These are phyloP conservation scores for Mormyrus iriodes DNA, from an alignment of 2,113 vertebrate genomes.

Conservation along the genomic window DNA sequence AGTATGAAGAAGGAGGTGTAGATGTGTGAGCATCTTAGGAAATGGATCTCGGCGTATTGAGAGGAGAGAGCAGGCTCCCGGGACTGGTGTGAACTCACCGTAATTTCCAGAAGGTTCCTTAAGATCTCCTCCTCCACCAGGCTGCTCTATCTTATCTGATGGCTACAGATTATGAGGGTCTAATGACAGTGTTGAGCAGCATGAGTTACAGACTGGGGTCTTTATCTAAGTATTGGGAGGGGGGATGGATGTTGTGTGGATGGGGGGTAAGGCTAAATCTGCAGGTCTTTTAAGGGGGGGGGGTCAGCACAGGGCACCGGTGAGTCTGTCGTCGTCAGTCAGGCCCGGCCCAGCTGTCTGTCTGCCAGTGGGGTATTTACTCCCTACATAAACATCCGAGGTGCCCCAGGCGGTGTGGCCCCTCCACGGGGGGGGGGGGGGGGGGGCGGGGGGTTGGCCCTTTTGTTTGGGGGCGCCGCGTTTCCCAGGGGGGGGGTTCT, in stretches of 20 bases:
- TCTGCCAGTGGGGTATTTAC: not conserved
- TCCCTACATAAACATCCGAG: not conserved
- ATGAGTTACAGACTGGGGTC: not conserved
- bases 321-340: not conserved
- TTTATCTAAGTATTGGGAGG: not conserved
- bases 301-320: not conserved
- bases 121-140: not conserved
- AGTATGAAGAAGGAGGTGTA: not conserved
- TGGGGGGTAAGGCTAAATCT: not conserved
- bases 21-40: not conserved
- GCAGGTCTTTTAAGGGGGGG: not conserved
- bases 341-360: not conserved
- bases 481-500: no score
- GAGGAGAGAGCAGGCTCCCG: not conserved
- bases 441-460: not conserved
- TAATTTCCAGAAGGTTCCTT: not conserved
- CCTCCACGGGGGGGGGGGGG: no score
- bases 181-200: not conserved
- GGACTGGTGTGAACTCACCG: not conserved
- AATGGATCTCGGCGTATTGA: no score
- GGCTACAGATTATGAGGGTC: not conserved
- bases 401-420: not conserved
- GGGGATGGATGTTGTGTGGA: not conserved
- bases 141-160: conserved; percentile 10
- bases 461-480: not conserved